Evolutionary conservation across 2,113 vertebrate species (phyloP).

Genomic region (Rhegmatorhina hoffmannsi): DNA sequence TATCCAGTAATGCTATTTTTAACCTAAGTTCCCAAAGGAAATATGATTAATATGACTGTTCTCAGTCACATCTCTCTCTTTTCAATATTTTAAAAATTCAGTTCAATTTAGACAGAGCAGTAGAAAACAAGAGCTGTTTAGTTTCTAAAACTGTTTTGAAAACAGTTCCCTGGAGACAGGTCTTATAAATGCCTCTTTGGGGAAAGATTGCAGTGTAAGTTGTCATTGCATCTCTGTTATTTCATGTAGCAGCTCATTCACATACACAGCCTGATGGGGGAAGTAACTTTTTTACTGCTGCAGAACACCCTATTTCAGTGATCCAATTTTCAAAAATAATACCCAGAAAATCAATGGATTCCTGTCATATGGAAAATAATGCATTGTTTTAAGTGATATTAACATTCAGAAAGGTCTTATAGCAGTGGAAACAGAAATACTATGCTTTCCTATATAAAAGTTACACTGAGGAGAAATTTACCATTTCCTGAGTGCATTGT

Average conservation of each 20-base stretch:
- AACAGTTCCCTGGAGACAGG: not conserved
- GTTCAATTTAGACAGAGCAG: not conserved
- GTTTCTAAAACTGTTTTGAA: conserved; percentile 6
- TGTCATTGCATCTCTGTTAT: not conserved
- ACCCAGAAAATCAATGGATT: not conserved
- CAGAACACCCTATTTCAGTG: not conserved
- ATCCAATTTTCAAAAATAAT: not conserved
- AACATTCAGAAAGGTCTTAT: not conserved
- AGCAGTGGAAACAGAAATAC: not conserved
- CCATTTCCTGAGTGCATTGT: not conserved
- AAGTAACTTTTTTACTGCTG: not conserved
- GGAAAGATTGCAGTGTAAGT: not conserved
- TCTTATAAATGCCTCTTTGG: not conserved
- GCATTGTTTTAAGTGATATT: not conserved
- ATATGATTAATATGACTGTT: not conserved
- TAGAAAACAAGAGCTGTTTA: not conserved
- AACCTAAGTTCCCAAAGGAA: not conserved
- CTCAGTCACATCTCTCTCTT: not conserved
- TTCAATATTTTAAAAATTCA: not conserved
- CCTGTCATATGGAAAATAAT: not conserved
- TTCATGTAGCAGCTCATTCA: not conserved
- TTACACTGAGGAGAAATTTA: not conserved
- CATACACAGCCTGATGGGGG: not conserved
- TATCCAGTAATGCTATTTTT: not conserved
- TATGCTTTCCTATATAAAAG: not conserved